Evolutionary conservation across 2,113 vertebrate species (phyloP).

Genomic region (Phalacrocorax aristotelis): DNA sequence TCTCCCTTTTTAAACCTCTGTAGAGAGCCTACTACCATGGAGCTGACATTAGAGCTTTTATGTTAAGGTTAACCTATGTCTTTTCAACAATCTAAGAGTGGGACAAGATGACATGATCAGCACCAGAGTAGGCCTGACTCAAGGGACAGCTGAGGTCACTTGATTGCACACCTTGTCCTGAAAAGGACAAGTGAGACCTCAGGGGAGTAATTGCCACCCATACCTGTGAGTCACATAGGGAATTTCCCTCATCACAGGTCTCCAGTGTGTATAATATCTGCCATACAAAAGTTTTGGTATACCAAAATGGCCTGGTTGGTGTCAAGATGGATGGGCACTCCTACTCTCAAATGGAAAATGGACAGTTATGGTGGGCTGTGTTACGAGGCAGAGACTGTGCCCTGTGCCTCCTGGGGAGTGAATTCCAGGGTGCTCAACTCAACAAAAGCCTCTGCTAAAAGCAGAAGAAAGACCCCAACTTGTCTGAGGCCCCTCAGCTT

Average conservation of each 20-base stretch:
- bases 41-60: neutral
- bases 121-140: neutral
- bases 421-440: neutral
- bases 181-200: neutral
- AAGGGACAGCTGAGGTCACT: neutral
- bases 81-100: neutral
- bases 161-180: neutral
- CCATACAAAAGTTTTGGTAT: neutral
- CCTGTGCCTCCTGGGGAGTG: neutral
- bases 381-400: rapidly evolving
- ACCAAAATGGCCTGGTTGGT: neutral
- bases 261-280: neutral
- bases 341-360: neutral
- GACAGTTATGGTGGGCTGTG: neutral
- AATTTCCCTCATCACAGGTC: neutral
- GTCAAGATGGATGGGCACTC: too few species aligned
- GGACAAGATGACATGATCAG: neutral
- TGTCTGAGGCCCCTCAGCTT: neutral
- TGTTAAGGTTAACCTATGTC: neutral
- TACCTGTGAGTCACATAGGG: neutral
- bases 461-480: neutral
- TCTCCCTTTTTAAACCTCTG: neutral
- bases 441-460: neutral
- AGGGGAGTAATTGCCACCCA: neutral
- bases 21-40: neutral